phyloP scores from a whole-genome alignment of 1,140 invertebrate genomes.

The Trialeurodes vaporariorum region DNA sequence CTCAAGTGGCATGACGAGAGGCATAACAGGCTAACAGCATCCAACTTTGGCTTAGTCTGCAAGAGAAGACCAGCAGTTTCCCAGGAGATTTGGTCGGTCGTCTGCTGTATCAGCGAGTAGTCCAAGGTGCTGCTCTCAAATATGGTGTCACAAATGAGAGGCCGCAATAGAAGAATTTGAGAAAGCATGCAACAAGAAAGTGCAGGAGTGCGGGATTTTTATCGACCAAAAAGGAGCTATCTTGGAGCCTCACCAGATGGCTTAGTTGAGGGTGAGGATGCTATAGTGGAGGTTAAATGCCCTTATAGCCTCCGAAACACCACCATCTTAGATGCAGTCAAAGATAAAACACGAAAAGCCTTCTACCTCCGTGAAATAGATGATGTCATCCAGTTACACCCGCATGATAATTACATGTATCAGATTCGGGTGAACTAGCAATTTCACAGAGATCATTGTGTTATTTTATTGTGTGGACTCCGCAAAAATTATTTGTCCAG shows the following conservation, averaged over 20 bases:
- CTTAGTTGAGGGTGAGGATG: conserved; percentile 7
- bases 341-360: no score
- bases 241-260: conserved; percentile 7
- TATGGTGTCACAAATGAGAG: not conserved
- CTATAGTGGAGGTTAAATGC: conserved; percentile 6
- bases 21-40: conserved; percentile 1
- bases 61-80: no score
- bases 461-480: not conserved
- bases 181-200: not conserved
- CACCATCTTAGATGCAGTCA: not conserved
- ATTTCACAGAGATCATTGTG: not conserved
- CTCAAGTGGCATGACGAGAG: not conserved
- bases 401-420: not conserved
- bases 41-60: conserved; percentile 4
- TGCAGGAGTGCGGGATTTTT: conserved; percentile 4
- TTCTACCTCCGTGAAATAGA: no score
- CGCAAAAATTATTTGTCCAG: no score
- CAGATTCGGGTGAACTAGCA: not conserved
- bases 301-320: conserved; percentile 2
- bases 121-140: no score
- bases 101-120: no score
- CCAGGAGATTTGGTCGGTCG: no score
- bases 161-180: not conserved
- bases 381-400: no score
- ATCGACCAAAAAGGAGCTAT: not conserved